A percentile compares a stretch with the other conserved stretches of the same genome.
Evolutionary conservation across 1,140 invertebrate genomes (phyloP).

Genomic region (Delia radicum): DNA sequence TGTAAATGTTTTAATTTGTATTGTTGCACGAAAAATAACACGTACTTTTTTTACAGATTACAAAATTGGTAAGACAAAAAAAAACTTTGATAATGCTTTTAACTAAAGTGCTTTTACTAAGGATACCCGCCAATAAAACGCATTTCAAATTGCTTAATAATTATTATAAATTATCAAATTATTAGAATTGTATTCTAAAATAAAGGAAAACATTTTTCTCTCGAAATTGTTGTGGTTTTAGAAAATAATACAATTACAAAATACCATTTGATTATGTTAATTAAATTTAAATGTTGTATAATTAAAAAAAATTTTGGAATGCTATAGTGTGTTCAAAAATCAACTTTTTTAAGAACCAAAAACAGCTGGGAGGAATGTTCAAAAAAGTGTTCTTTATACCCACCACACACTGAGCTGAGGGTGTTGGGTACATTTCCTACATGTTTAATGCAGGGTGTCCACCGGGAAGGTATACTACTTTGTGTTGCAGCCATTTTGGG

Average conservation of each 20-base stretch:
- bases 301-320: too few species aligned
- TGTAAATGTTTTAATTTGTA: background rate
- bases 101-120: background rate
- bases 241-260: background rate
- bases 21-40: background rate
- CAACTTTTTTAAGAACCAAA: too few species aligned
- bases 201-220: background rate
- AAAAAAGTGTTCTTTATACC: too few species aligned
- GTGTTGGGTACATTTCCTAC: too few species aligned
- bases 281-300: too few species aligned
- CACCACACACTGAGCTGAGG: too few species aligned
- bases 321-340: too few species aligned
- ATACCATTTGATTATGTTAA: too few species aligned
- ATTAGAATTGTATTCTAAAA: background rate
- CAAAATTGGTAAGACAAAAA: background rate
- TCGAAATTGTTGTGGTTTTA: background rate
- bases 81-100: background rate
- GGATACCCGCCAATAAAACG: background rate
- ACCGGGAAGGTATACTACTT: too few species aligned
- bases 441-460: too few species aligned
- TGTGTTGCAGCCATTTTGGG: too few species aligned
- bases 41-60: background rate
- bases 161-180: background rate
- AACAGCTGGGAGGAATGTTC: too few species aligned
- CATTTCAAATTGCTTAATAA: conserved; percentile 5